Percentiles rank a stretch among this genome's conserved stretches.
Evolutionary conservation across 2,797 vertebrate species (phyloP).

Genomic region (Sebastes itinus): DNA sequence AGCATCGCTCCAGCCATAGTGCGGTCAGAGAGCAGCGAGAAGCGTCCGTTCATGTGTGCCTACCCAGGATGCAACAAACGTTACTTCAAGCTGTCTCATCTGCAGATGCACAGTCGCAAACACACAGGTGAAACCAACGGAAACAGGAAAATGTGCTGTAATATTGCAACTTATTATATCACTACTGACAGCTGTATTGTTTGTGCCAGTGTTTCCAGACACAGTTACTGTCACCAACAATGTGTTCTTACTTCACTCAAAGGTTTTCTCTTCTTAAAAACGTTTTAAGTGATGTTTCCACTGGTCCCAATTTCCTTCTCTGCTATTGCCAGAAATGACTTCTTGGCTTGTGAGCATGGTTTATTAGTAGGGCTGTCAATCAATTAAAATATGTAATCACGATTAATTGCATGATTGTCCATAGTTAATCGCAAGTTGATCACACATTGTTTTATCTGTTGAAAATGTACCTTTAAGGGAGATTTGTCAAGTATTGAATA

Average conservation of each 20-base stretch:
- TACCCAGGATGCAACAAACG: conserved; percentile 98
- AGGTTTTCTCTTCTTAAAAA: not conserved
- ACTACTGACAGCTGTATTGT: not conserved
- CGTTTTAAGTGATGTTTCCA: conserved; percentile 9
- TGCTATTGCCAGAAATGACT: not conserved
- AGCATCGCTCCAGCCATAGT: conserved; percentile 93
- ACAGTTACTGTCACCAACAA: not conserved
- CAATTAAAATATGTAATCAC: no score
- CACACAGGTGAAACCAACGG: conserved; percentile 89
- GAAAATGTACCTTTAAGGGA: fast-evolving
- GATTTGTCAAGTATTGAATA: fast-evolving
- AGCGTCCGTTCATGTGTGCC: conserved; percentile 97
- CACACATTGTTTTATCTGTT: no score
- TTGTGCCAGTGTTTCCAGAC: not conserved
- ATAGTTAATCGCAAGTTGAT: no score
- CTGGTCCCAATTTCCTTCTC: not conserved
- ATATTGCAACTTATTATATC: not conserved
- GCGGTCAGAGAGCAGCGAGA: conserved; percentile 93
- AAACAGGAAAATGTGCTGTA: not conserved
- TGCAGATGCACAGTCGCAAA: conserved; percentile 99
- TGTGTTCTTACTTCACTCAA: not conserved
- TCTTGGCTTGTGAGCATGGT: not conserved
- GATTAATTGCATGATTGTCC: no score
- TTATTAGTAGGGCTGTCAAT: not conserved
- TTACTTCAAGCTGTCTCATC: conserved; percentile 97